Conservation (phyloP, 1,140 invertebrate species). For the Bursaphelenchus mucronatus region DNA sequence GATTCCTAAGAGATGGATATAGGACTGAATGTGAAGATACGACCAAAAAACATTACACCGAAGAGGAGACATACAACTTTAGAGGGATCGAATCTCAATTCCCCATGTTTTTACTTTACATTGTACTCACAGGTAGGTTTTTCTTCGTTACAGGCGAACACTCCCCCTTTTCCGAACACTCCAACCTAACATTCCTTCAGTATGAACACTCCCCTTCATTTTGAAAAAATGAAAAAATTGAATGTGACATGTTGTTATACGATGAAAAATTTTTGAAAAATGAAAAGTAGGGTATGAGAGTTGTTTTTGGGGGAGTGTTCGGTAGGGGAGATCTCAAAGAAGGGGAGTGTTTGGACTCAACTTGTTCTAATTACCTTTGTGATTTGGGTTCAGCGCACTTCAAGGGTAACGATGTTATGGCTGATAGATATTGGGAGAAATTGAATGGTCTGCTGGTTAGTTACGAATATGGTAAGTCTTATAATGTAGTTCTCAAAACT, state of each 20-base stretch:
- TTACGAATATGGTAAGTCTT: constrained; percentile 43
- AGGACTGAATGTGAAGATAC: constrained; percentile 79
- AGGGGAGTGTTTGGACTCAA: too few species aligned
- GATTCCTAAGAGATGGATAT: constrained; percentile 91
- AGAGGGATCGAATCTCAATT: constrained; percentile 95
- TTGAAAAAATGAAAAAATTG: too few species aligned
- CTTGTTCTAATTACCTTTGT: too few species aligned
- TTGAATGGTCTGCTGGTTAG: constrained; percentile 64
- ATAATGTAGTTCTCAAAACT: constrained; percentile 6
- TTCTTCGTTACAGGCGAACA: too few species aligned
- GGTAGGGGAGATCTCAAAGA: too few species aligned
- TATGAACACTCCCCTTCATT: too few species aligned
- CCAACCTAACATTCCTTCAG: too few species aligned
- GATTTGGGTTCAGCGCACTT: constrained; percentile 62
- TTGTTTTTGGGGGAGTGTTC: too few species aligned
- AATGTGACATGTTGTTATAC: too few species aligned
- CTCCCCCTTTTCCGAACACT: too few species aligned
- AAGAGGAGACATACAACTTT: constrained; percentile 72
- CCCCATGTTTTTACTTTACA: constrained; percentile 89
- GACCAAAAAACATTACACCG: constrained; percentile 44
- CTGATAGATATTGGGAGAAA: constrained; percentile 81
- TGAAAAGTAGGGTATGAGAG: too few species aligned
- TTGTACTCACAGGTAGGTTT: constrained; percentile 65
- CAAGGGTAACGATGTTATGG: constrained; percentile 75
- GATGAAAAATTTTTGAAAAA: too few species aligned